These are phyloP conservation scores for Nemurella pictetii DNA, from an alignment of 2,888 invertebrate genomes.

Conservation along the genomic window DNA sequence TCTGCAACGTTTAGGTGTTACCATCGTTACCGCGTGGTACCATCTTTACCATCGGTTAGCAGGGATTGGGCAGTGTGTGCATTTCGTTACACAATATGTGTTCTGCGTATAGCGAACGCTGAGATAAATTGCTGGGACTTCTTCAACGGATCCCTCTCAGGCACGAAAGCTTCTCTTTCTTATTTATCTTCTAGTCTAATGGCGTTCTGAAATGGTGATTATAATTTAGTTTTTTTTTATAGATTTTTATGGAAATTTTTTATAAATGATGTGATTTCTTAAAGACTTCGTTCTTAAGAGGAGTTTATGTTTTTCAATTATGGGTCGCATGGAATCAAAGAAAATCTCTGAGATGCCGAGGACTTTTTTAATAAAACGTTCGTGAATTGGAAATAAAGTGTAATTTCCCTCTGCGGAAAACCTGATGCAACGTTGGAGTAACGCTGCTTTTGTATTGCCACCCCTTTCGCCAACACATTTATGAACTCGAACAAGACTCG, in stretches of 20 bases:
- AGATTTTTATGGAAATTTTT: background rate
- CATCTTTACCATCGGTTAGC: no score
- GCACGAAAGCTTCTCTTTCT: background rate
- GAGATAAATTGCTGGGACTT: background rate
- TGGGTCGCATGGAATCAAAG: background rate
- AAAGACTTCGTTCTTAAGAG: background rate
- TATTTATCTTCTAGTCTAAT: background rate
- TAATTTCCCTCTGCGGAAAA: background rate
- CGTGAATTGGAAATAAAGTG: background rate
- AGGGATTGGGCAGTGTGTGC: no score
- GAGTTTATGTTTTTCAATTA: background rate
- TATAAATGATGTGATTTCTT: background rate
- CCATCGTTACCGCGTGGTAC: no score
- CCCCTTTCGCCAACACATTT: background rate
- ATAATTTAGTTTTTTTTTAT: background rate
- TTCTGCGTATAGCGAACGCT: no score
- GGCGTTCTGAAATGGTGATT: background rate
- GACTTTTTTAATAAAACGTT: background rate
- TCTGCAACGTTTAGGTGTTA: constrained; percentile 3
- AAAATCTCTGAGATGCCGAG: background rate
- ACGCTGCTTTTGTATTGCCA: background rate
- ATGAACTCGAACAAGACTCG: background rate
- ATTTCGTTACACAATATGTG: no score
- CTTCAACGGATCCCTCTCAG: background rate
- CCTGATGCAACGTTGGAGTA: background rate